phyloP scores from a whole-genome alignment of 2,113 vertebrate species.

The Larimichthys crocea region DNA sequence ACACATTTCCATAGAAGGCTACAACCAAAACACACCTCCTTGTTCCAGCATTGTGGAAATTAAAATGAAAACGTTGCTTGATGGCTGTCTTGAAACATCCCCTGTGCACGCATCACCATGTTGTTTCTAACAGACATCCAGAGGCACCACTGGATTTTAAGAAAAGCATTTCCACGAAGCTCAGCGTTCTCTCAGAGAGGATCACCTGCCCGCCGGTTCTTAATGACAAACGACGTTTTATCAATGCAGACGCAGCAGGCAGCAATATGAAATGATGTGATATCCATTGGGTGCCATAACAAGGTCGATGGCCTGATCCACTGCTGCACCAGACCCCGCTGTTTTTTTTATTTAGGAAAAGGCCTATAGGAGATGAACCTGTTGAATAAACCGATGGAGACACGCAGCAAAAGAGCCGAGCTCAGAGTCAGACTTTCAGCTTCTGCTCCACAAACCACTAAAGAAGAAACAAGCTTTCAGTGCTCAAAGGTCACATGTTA shows the following conservation, averaged over 20 bases:
- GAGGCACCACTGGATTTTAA: not conserved
- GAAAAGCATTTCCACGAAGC: constrained; percentile 21
- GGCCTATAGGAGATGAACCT: constrained; percentile 63
- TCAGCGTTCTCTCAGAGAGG: constrained; percentile 26
- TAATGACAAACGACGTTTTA: constrained; percentile 80
- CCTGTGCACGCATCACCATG: not conserved
- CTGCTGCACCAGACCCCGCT: constrained; percentile 65
- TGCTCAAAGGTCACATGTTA: not conserved
- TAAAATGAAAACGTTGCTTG: not conserved
- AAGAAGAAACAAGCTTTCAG: not conserved
- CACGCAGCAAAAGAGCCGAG: not conserved
- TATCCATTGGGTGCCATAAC: constrained; percentile 77
- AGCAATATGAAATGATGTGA: constrained; percentile 78
- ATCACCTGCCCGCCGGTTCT: constrained; percentile 65
- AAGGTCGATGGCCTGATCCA: constrained; percentile 75
- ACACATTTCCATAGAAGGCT: constrained; percentile 34
- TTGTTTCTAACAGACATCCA: not conserved
- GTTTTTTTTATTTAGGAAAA: constrained; percentile 64
- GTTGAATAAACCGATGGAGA: constrained; percentile 65
- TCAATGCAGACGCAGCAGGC: constrained; percentile 77
- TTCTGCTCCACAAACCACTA: not conserved
- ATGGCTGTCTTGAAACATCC: not conserved
- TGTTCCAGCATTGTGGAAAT: not conserved
- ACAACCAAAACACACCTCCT: not conserved
- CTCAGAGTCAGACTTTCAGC: not conserved